Conservation (phyloP, 2,113 vertebrate species). For the Myotis davidii region DNA sequence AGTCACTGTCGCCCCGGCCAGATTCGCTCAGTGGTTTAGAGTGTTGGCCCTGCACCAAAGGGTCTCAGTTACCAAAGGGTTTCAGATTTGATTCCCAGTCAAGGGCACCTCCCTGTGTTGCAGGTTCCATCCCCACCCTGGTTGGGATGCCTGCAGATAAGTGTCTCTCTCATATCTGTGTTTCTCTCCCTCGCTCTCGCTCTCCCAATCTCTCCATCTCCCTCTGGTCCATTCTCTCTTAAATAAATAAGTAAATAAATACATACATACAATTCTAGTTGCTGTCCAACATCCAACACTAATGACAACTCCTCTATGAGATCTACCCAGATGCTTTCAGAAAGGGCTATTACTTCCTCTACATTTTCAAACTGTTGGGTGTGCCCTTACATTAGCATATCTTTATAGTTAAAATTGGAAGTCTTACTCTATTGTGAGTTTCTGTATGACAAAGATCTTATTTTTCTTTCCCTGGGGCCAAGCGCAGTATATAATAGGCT, state of each 20-base stretch:
- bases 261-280: not conserved
- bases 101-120: no score
- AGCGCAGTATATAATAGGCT: not conserved
- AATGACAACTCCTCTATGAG: not conserved
- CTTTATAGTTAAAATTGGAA: not conserved
- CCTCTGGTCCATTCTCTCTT: no score
- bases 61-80: no score
- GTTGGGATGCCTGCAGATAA: no score
- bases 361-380: not conserved
- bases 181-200: no score
- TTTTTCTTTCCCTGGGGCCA: not conserved
- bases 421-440: not conserved
- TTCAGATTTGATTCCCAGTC: no score
- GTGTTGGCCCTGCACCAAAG: no score
- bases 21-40: no score
- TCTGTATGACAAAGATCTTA: not conserved
- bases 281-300: not conserved
- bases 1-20: not conserved
- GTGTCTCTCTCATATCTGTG: no score
- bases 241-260: no score
- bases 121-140: no score
- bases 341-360: not conserved
- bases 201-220: no score
- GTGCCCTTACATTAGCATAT: not conserved
- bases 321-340: not conserved